A percentile compares a stretch with the other conserved stretches of the same genome.
Conservation (phyloP, 2,113 vertebrate species). For the Pteropus alecto region DNA sequence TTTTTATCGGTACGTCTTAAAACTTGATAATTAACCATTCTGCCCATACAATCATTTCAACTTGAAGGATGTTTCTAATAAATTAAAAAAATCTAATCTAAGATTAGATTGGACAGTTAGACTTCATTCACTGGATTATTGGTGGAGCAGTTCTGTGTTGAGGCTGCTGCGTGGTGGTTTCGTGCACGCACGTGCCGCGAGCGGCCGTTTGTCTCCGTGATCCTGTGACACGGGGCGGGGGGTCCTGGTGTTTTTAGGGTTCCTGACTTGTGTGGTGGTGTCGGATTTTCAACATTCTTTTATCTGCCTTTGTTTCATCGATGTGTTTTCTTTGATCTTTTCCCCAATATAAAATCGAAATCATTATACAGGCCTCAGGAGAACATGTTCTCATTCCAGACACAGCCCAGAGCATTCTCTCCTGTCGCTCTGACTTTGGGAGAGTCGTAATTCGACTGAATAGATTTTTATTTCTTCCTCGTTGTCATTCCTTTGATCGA, state of each 20-base stretch:
- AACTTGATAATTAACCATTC: constrained; percentile 13
- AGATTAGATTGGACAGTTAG: not conserved
- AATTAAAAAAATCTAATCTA: not conserved
- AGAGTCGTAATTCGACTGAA: not conserved
- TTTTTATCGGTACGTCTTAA: constrained; percentile 22
- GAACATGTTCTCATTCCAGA: not conserved
- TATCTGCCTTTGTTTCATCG: not conserved
- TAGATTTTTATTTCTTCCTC: not conserved
- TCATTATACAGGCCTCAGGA: not conserved
- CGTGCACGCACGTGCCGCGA: not conserved
- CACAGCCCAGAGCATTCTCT: not conserved
- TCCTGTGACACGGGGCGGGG: not conserved
- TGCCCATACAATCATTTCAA: constrained; percentile 6
- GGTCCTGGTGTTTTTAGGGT: not conserved
- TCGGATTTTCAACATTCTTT: constrained; percentile 5
- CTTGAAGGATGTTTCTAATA: not conserved
- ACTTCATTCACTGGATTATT: not conserved
- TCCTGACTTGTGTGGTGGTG: not conserved
- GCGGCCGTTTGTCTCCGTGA: not conserved
- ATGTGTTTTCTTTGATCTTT: constrained; percentile 8
- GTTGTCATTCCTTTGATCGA: not conserved
- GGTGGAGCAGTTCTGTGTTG: not conserved
- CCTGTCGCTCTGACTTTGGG: not conserved
- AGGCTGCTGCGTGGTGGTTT: not conserved
- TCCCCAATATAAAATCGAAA: not conserved